Conservation (phyloP, 1,140 invertebrate species). For the Plodia interpunctella region DNA sequence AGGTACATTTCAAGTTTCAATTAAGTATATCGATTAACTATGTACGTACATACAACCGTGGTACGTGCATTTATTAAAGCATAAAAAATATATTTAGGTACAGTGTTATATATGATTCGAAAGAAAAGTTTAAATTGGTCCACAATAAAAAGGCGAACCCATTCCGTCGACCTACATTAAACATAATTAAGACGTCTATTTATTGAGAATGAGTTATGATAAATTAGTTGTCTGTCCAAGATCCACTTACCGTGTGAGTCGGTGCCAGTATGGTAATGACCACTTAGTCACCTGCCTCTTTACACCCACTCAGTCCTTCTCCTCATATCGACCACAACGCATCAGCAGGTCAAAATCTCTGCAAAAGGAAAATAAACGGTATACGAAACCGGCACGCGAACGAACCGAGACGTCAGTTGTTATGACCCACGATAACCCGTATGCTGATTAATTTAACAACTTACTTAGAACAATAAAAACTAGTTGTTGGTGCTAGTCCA, state of each 20-base stretch:
- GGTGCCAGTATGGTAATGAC: constrained; percentile 34
- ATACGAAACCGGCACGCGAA: constrained; percentile 8
- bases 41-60: no score
- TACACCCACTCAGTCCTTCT: constrained; percentile 14
- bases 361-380: constrained; percentile 4
- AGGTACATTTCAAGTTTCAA: no score
- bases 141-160: not conserved
- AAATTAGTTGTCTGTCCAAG: constrained; percentile 10
- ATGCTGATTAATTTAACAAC: constrained; percentile 1
- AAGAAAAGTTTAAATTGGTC: not conserved
- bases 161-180: not conserved
- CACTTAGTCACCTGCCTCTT: not conserved
- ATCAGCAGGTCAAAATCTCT: constrained; percentile 4
- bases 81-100: no score
- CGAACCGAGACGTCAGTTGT: not conserved
- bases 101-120: no score
- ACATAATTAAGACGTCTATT: not conserved
- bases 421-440: constrained; percentile 15
- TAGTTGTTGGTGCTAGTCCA: not conserved
- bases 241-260: constrained; percentile 19
- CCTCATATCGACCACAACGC: constrained; percentile 11
- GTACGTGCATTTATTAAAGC: no score
- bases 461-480: constrained; percentile 5
- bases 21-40: no score
- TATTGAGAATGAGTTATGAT: not conserved